A percentile compares a stretch with the other conserved stretches of the same genome.
These are phyloP conservation scores for Phenacoccus solenopsis DNA, from an alignment of 1,140 invertebrate genomes.

Conservation along the genomic window DNA sequence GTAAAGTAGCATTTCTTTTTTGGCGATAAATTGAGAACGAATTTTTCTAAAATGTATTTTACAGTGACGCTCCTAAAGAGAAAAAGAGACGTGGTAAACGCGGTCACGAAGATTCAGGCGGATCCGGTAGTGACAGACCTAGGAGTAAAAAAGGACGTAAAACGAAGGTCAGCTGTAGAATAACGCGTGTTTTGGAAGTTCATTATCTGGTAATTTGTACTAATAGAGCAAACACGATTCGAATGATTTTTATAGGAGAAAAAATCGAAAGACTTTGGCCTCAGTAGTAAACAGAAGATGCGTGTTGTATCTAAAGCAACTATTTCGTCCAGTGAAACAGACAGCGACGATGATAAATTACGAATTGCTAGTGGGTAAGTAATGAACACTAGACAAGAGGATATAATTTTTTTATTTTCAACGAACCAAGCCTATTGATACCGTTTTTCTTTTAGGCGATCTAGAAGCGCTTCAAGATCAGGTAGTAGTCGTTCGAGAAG, in stretches of 20 bases:
- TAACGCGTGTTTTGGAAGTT: no score
- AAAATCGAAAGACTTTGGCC: slow-evolving; percentile 36
- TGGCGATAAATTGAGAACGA: neutral
- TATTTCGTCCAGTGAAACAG: slow-evolving; percentile 86
- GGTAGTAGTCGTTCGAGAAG: slow-evolving; percentile 17
- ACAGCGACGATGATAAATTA: slow-evolving; percentile 50
- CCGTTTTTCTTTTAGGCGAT: slow-evolving; percentile 11
- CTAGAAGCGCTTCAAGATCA: slow-evolving; percentile 24
- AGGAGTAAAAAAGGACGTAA: slow-evolving; percentile 41
- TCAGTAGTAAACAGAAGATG: slow-evolving; percentile 63
- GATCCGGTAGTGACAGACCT: slow-evolving; percentile 50
- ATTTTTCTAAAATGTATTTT: neutral
- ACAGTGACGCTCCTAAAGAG: slow-evolving; percentile 14
- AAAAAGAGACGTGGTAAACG: slow-evolving; percentile 22
- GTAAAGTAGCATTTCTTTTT: neutral
- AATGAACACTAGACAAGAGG: neutral
- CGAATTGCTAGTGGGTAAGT: slow-evolving; percentile 45
- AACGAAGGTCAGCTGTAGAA: slow-evolving; percentile 27
- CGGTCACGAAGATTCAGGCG: slow-evolving; percentile 33
- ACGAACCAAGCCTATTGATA: neutral
- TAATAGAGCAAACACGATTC: no score
- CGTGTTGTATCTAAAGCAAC: slow-evolving; percentile 89
- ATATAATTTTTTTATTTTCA: neutral
- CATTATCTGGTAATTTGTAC: no score
- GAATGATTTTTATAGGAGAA: slow-evolving; percentile 24